Conservation (phyloP, 2,113 vertebrate species). For the Apeltes quadracus region DNA sequence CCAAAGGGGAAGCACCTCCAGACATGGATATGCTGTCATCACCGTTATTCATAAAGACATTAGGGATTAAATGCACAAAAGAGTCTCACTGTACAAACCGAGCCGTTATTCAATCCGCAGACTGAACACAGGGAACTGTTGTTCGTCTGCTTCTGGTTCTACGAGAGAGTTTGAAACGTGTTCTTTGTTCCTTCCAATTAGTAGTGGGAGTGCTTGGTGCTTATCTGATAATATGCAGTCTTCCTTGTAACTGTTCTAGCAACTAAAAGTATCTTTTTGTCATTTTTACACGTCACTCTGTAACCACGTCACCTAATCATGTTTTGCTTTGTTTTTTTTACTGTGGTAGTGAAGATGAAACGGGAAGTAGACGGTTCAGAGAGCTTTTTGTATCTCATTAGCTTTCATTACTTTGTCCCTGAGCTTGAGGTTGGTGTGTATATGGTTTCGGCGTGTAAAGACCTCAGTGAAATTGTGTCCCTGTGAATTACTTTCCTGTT, state of each 20-base stretch:
- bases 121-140: conserved; percentile 21
- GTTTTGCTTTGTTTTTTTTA: conserved; percentile 12
- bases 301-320: conserved; percentile 15
- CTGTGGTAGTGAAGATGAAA: conserved; percentile 35
- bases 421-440: not conserved
- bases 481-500: not conserved
- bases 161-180: not conserved
- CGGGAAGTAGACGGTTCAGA: conserved; percentile 64
- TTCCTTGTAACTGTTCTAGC: not conserved
- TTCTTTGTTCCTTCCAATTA: not conserved
- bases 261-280: not conserved
- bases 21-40: conserved; percentile 65
- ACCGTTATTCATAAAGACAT: conserved; percentile 62
- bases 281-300: not conserved
- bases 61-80: conserved; percentile 54
- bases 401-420: conserved; percentile 63
- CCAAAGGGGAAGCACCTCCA: conserved; percentile 56
- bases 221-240: not conserved
- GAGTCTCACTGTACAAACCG: conserved; percentile 14
- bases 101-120: conserved; percentile 33
- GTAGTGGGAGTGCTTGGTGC: not conserved
- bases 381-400: conserved; percentile 75
- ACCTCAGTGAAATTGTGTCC: not conserved
- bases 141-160: not conserved
- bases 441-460: not conserved